Percentiles rank a stretch among this genome's conserved stretches.
phyloP scores from a whole-genome alignment of 2,113 vertebrate species.

The Myanophis thanlyinensis region DNA sequence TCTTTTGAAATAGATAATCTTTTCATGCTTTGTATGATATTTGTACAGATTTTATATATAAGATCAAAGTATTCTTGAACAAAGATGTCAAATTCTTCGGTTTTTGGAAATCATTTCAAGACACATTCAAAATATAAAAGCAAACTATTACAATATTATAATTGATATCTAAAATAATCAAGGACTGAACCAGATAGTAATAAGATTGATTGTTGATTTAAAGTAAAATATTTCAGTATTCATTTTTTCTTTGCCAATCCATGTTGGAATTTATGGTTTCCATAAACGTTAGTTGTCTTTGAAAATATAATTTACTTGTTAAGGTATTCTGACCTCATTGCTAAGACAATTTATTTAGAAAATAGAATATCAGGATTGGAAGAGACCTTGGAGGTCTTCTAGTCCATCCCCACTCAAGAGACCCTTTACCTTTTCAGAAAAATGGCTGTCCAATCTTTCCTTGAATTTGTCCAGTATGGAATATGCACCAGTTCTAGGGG shows the following conservation, averaged over 20 bases:
- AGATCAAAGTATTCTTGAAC: not conserved
- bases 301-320: not conserved
- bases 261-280: not conserved
- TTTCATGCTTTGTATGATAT: not conserved
- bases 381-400: not conserved
- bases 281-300: not conserved
- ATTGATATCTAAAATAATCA: not conserved
- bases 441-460: not conserved
- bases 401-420: not conserved
- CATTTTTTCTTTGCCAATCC: conserved; percentile 10
- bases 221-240: not conserved
- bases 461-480: not conserved
- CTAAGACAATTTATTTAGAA: not conserved
- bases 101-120: not conserved
- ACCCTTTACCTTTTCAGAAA: not conserved
- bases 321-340: not conserved
- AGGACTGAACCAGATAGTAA: not conserved
- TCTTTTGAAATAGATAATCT: not conserved
- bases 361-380: not conserved
- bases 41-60: not conserved
- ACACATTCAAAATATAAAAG: not conserved
- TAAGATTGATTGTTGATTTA: not conserved
- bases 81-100: not conserved
- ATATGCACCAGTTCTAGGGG: not conserved
- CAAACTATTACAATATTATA: not conserved